Evolutionary conservation across 2,888 invertebrate genomes (phyloP).

Genomic region (Heliconius sara): DNA sequence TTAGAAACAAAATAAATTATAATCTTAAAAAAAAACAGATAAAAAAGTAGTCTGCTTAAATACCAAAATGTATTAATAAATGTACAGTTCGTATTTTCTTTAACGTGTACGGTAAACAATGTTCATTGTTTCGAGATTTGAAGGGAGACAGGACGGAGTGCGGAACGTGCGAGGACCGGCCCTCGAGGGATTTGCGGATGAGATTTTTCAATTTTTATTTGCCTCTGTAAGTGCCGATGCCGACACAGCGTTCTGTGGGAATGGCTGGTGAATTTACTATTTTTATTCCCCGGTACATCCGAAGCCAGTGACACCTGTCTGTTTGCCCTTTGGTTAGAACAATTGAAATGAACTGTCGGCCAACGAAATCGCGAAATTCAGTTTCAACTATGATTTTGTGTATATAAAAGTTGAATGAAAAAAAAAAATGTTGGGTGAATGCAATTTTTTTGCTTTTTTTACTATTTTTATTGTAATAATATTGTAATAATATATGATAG

Average conservation of each 20-base stretch:
- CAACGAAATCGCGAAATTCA: slow-evolving; percentile 33
- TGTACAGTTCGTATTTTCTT: slow-evolving; percentile 38
- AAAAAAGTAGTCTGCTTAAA: slow-evolving; percentile 15
- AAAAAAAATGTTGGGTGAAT: too few species aligned
- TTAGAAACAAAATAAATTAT: not conserved
- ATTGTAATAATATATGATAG: too few species aligned
- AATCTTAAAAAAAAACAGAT: not conserved
- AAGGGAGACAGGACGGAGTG: slow-evolving; percentile 61
- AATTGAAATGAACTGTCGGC: slow-evolving; percentile 40
- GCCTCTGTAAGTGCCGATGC: slow-evolving; percentile 74
- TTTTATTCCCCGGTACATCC: slow-evolving; percentile 45
- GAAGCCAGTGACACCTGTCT: slow-evolving; percentile 50
- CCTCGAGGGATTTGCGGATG: slow-evolving; percentile 74
- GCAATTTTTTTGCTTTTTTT: too few species aligned
- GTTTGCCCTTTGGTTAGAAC: slow-evolving; percentile 46
- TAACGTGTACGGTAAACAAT: slow-evolving; percentile 50
- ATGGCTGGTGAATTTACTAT: slow-evolving; percentile 50
- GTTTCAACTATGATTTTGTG: slow-evolving; percentile 2
- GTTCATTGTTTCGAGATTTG: slow-evolving; percentile 62
- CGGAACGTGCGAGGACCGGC: slow-evolving; percentile 68
- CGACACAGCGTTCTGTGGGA: slow-evolving; percentile 55
- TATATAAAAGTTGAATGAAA: too few species aligned
- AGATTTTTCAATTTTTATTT: slow-evolving; percentile 82
- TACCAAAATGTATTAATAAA: slow-evolving; percentile 21
- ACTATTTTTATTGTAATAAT: too few species aligned